Conservation (phyloP, 2,888 invertebrate genomes). For the Cyclophora punctaria region DNA sequence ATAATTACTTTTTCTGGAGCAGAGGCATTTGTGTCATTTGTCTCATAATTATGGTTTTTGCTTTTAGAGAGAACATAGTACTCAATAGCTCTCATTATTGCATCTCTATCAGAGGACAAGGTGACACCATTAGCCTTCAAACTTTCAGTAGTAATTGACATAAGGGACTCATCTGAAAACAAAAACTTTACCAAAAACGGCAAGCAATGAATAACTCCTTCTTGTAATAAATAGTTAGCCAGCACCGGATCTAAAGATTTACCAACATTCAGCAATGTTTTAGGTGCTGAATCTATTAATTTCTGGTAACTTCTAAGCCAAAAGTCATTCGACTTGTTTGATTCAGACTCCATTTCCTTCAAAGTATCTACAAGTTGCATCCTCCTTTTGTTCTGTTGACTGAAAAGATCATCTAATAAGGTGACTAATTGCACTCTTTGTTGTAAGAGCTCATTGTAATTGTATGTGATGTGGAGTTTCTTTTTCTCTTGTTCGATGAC, state of each 20-base stretch:
- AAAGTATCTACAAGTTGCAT: conserved; percentile 80
- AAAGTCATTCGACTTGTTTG: conserved; percentile 73
- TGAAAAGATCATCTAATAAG: conserved; percentile 79
- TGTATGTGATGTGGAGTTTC: conserved; percentile 78
- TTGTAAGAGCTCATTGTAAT: conserved; percentile 81
- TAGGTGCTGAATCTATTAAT: conserved; percentile 84
- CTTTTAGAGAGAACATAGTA: conserved; percentile 68
- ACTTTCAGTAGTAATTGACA: conserved; percentile 71
- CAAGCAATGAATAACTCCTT: conserved; percentile 84
- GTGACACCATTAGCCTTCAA: conserved; percentile 76
- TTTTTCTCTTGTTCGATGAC: conserved; percentile 82
- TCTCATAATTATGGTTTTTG: conserved; percentile 29
- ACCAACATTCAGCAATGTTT: conserved; percentile 76
- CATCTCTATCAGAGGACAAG: conserved; percentile 71
- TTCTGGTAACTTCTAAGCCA: conserved; percentile 90
- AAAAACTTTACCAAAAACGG: conserved; percentile 81
- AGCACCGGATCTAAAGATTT: conserved; percentile 79
- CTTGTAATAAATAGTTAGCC: conserved; percentile 80
- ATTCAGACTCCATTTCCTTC: conserved; percentile 80
- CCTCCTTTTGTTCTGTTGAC: conserved; percentile 80
- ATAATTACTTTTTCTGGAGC: conserved; percentile 30
- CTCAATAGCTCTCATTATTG: conserved; percentile 78
- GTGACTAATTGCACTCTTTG: conserved; percentile 80
- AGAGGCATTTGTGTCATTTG: conserved; percentile 28
- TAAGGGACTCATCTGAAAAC: conserved; percentile 67